phyloP scores from a whole-genome alignment of 2,113 vertebrate genomes.

The Tachuris rubrigastra region DNA sequence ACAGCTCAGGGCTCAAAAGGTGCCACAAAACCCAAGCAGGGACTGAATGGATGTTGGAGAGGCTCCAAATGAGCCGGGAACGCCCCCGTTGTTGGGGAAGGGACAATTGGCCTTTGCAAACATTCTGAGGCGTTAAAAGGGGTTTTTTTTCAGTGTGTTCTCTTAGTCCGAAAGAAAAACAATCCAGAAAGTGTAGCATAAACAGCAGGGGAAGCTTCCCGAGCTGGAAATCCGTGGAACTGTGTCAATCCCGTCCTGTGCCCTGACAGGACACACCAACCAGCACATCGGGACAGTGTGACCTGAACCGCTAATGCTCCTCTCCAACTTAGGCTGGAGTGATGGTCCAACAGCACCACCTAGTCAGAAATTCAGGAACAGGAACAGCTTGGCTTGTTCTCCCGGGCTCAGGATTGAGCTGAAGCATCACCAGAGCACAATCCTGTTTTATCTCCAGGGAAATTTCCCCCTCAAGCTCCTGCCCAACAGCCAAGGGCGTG shows the following conservation, averaged over 20 bases:
- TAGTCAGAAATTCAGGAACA: background rate
- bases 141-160: background rate
- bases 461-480: background rate
- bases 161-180: background rate
- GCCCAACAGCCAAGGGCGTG: background rate
- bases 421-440: background rate
- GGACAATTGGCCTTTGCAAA: background rate
- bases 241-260: background rate
- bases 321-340: background rate
- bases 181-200: background rate
- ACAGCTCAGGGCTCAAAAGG: background rate
- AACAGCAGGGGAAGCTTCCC: background rate
- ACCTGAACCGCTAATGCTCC: background rate
- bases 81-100: background rate
- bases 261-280: background rate
- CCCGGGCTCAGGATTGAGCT: background rate
- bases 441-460: background rate
- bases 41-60: background rate
- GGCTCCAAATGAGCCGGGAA: background rate
- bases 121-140: background rate
- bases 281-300: background rate
- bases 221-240: background rate
- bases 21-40: conserved; percentile 17
- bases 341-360: conserved; percentile 50
- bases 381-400: background rate